Conservation (phyloP, 2,888 invertebrate genomes). For the Drosophila differens region DNA sequence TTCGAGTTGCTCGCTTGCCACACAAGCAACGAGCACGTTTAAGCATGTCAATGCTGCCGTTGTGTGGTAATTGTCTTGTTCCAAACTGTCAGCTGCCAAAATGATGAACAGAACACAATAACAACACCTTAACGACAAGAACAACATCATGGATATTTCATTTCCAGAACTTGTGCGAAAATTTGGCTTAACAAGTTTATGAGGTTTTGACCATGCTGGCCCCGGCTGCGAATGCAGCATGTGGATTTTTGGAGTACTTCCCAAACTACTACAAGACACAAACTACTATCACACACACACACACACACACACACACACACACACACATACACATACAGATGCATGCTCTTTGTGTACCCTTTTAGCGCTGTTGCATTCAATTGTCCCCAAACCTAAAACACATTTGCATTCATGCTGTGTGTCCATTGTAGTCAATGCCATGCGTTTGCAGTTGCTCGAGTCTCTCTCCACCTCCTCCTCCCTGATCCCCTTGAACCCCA, state of each 20-base stretch:
- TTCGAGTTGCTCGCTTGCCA: slow-evolving; percentile 2
- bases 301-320: neutral
- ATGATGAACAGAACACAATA: slow-evolving; percentile 56
- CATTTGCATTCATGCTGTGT: slow-evolving; percentile 58
- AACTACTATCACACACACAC: neutral
- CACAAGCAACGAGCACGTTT: slow-evolving; percentile 56
- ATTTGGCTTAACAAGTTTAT: slow-evolving; percentile 72
- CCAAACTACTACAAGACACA: neutral
- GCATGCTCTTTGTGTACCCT: slow-evolving; percentile 4
- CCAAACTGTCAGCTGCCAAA: slow-evolving; percentile 47
- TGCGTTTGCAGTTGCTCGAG: slow-evolving; percentile 13
- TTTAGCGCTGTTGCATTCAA: slow-evolving; percentile 45
- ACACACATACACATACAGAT: neutral
- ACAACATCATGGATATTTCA: slow-evolving; percentile 42
- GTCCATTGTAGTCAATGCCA: slow-evolving; percentile 49
- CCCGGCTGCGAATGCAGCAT: slow-evolving; percentile 37
- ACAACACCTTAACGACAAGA: slow-evolving; percentile 23
- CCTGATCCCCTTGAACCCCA: fast-evolving
- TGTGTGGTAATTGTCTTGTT: slow-evolving; percentile 40
- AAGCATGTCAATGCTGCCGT: slow-evolving; percentile 56
- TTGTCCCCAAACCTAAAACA: slow-evolving; percentile 36
- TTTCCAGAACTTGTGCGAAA: slow-evolving; percentile 43
- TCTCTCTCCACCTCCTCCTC: neutral
- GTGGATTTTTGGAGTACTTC: slow-evolving; percentile 47
- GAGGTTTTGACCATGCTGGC: slow-evolving; percentile 46